Evolutionary conservation across 2,797 vertebrate species (phyloP), one percentile per base, ranked within the genome.

Genomic region (Acipenser transmontanus): DNA sequence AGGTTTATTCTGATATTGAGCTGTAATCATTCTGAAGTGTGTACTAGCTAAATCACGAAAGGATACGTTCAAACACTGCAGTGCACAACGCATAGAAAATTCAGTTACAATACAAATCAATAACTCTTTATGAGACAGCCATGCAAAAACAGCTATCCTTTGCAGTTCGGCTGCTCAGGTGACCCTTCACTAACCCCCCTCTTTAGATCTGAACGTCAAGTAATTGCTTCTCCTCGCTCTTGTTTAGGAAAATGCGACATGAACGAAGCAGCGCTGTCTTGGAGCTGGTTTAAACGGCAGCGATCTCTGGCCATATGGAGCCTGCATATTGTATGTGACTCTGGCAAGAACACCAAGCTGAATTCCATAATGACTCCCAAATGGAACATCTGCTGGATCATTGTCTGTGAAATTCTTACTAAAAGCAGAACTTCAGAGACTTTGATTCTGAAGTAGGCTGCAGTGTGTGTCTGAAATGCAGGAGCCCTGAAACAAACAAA

Each of bases 391-490:
- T 54, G 51, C 51, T 65, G 11, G 13, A 57, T 48, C 7, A 54
- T 48, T 13, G 64, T 13, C 54, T 11, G 12, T n/a, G 10, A 14
- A 57, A 57, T 57, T 57, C 2, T 57, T 57, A 7, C n/a, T 57
- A 57, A 13, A 48, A 34, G 56, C 52, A 66, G 47, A 54, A 49
- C 63, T 47, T 34, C 47, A 48, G 52, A 66, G 34, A 66, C 64
- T 49, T 56, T 13, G 48, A 34, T 57, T 47, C n/a, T 47, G 20
- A 4, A 49, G 47, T 57, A 34, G 34, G 34, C 34, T 34, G 34
- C 34, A 34, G 34, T 34, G 34, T 34, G 34, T 34, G 34, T 34
- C 4, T 34, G 34, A 34, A 34, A 34, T 13, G 50, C 14, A 47
- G 10, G 12, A 47, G 56, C 8, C 12, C 20, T 13, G 47, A 66